Conservation (phyloP, 2,797 vertebrate genomes). For the Eremophila alpestris region DNA sequence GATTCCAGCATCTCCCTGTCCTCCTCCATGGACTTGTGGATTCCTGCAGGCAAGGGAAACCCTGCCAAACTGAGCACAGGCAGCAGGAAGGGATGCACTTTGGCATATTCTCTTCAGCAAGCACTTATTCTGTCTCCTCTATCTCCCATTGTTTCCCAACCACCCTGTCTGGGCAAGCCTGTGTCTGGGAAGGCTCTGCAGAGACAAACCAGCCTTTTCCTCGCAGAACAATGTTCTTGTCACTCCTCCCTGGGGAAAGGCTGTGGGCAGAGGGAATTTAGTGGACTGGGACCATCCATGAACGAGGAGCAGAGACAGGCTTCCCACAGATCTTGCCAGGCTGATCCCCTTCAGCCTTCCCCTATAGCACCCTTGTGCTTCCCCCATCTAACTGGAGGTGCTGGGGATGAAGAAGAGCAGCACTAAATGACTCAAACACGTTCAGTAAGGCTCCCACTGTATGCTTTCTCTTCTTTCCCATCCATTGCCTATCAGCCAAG, state of each 20-base stretch:
- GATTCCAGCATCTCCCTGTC: neutral
- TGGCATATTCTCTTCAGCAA: neutral
- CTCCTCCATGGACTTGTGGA: neutral
- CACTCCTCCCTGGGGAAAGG: neutral
- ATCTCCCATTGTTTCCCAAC: neutral
- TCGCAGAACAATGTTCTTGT: neutral
- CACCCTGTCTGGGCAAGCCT: neutral
- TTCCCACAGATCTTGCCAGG: neutral
- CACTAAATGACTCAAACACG: neutral
- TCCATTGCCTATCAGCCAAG: neutral
- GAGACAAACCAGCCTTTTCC: neutral
- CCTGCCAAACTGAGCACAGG: neutral
- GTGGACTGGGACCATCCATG: neutral
- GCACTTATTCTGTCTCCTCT: neutral
- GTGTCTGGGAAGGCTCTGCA: neutral
- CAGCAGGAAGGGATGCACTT: neutral
- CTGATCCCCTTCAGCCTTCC: neutral
- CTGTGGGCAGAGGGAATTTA: neutral
- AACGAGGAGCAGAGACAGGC: neutral
- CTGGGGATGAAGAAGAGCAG: neutral
- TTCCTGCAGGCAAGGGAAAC: neutral
- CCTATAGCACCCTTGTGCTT: neutral
- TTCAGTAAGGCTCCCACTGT: neutral
- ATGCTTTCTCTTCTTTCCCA: conserved; percentile 16
- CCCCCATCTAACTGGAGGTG: neutral